Conservation (phyloP, 2,888 invertebrate species). For the Agapostemon virescens region DNA sequence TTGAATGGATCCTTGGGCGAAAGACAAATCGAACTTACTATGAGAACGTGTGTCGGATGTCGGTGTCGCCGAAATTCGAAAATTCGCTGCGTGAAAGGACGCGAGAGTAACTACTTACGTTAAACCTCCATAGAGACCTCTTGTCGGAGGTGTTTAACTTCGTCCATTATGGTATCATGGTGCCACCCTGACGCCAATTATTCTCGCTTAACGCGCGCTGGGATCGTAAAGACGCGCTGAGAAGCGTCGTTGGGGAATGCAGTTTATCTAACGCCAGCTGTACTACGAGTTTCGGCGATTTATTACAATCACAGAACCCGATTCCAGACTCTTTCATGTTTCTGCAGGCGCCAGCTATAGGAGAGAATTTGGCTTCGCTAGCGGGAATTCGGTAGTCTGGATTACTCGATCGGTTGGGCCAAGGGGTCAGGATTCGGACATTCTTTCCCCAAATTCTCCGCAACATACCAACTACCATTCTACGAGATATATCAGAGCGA, state of each 20-base stretch:
- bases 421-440: not conserved
- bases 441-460: not conserved
- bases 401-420: not conserved
- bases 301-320: slow-evolving; percentile 15
- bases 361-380: not conserved
- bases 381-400: not conserved
- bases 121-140: slow-evolving; percentile 32
- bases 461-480: not conserved
- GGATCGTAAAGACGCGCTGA: slow-evolving; percentile 21
- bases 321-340: slow-evolving; percentile 3
- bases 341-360: not conserved
- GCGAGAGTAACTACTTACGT: slow-evolving; percentile 22
- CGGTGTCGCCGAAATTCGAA: slow-evolving; percentile 25
- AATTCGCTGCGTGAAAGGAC: slow-evolving; percentile 24
- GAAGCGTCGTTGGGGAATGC: slow-evolving; percentile 18
- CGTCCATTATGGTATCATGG: slow-evolving; percentile 29
- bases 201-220: slow-evolving; percentile 29
- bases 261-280: slow-evolving; percentile 26
- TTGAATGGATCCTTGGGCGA: not conserved
- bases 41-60: not conserved
- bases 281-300: slow-evolving; percentile 34
- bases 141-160: slow-evolving; percentile 36
- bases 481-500: not conserved
- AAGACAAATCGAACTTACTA: not conserved
- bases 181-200: slow-evolving; percentile 37